Evolutionary conservation across 2,113 vertebrate species (phyloP).

Genomic region (Burhinus bistriatus): DNA sequence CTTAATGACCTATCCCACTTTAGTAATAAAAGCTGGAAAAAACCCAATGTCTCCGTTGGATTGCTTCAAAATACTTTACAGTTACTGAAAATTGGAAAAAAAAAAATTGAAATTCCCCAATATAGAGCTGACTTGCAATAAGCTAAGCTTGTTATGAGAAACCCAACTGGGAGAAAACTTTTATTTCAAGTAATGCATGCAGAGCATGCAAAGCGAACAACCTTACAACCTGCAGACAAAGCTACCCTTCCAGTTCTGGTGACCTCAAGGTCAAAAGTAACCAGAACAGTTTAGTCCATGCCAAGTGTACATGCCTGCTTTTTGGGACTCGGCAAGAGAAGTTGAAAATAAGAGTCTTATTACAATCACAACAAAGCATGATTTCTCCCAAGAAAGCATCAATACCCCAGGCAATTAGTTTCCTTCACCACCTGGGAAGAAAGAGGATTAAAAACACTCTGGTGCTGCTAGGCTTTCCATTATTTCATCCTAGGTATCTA

Average conservation of each 20-base stretch:
- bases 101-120: background rate
- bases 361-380: background rate
- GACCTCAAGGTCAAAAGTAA: background rate
- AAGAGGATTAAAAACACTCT: background rate
- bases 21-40: background rate
- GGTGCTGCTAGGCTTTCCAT: background rate
- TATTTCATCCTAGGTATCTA: background rate
- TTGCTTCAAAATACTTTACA: background rate
- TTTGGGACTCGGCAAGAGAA: background rate
- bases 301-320: background rate
- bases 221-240: background rate
- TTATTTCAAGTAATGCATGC: background rate
- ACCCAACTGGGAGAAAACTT: background rate
- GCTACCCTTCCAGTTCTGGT: background rate
- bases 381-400: background rate
- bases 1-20: background rate
- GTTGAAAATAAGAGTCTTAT: background rate
- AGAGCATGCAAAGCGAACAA: background rate
- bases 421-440: background rate
- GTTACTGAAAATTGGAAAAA: background rate
- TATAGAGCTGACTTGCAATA: background rate
- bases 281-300: background rate
- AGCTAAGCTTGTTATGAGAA: background rate
- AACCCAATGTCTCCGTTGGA: fast-evolving
- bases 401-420: background rate